Evolutionary conservation across 2,797 vertebrate genomes (phyloP).

Genomic region (Tokudaia muenninki): DNA sequence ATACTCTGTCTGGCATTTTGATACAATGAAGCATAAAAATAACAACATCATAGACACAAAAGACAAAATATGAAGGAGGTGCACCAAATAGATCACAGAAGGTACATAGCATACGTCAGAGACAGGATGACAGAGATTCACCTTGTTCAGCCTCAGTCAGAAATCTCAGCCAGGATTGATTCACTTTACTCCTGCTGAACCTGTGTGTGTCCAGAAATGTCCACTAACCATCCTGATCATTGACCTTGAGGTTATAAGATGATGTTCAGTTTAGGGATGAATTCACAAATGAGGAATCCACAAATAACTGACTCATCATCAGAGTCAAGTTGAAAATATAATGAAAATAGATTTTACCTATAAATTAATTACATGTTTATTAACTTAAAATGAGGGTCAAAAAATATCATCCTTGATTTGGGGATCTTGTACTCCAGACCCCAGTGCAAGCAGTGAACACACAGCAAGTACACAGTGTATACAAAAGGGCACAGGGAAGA

Average conservation of each 20-base stretch:
- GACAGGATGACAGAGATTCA: not conserved
- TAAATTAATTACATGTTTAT: not conserved
- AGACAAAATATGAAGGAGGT: not conserved
- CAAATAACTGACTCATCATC: not conserved
- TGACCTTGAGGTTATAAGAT: not conserved
- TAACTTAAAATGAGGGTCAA: not conserved
- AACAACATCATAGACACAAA: not conserved
- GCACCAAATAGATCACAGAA: not conserved
- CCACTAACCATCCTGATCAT: not conserved
- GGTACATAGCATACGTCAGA: not conserved
- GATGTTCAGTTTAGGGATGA: not conserved
- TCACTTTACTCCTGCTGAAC: not conserved
- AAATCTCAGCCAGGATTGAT: not conserved
- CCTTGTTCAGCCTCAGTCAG: not conserved
- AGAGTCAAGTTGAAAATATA: not conserved
- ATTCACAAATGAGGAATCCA: not conserved
- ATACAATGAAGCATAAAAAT: not conserved
- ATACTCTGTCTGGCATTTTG: not conserved
- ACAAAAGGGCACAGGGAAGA: not conserved
- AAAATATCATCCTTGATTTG: not conserved
- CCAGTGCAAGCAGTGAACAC: not conserved
- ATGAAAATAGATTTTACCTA: not conserved
- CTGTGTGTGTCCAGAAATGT: not conserved
- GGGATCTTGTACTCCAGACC: not conserved
- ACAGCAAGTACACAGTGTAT: not conserved